A percentile compares a stretch with the other conserved stretches of the same genome.
phyloP scores from a whole-genome alignment of 2,888 invertebrate species.

The Rhagophthalmus giganteus region DNA sequence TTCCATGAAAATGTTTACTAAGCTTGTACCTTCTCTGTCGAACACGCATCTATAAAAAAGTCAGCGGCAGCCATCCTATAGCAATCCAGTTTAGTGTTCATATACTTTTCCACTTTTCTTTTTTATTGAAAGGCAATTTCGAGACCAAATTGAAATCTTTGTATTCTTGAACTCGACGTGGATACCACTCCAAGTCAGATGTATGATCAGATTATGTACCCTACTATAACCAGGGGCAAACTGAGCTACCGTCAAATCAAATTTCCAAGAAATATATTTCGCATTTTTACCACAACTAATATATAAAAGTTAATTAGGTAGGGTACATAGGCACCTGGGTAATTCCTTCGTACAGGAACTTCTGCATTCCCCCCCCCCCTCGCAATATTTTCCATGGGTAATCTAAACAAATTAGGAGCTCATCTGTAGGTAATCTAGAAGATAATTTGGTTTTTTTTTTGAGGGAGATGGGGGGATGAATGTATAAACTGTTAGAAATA shows the following conservation, averaged over 20 bases:
- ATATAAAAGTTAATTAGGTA: no score
- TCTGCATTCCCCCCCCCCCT: no score
- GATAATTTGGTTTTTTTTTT: no score
- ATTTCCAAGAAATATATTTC: conserved; percentile 31
- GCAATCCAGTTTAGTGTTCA: conserved; percentile 53
- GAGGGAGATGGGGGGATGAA: no score
- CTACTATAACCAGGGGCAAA: conserved; percentile 40
- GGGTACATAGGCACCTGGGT: no score
- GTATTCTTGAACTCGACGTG: conserved; percentile 53
- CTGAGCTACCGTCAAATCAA: conserved; percentile 38
- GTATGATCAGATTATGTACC: conserved; percentile 55
- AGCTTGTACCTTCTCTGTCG: conserved; percentile 21
- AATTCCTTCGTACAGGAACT: no score
- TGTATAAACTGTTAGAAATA: no score
- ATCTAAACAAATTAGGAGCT: no score
- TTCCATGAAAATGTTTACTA: conserved; percentile 29
- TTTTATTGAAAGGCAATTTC: conserved; percentile 56
- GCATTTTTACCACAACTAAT: conserved; percentile 4
- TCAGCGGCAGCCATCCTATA: conserved; percentile 30
- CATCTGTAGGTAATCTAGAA: no score
- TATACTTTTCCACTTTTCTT: conserved; percentile 53
- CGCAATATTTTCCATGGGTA: no score
- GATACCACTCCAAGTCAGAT: conserved; percentile 54
- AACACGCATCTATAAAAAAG: conserved; percentile 31
- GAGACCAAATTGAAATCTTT: conserved; percentile 56